These are phyloP conservation scores for Chloroceryle amazona DNA, from an alignment of 2,797 vertebrate genomes.

Conservation along the genomic window DNA sequence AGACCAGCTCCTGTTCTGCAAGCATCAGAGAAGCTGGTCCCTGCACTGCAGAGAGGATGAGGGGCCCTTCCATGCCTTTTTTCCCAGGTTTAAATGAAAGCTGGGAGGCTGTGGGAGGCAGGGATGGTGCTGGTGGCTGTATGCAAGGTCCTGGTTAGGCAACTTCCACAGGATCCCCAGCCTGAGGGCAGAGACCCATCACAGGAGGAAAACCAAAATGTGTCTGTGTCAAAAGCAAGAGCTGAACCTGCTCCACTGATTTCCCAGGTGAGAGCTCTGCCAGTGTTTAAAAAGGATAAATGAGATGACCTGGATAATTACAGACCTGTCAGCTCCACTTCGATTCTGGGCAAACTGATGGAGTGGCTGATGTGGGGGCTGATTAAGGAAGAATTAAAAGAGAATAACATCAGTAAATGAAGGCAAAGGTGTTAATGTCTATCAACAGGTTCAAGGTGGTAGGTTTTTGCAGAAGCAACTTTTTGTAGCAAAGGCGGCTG, in stretches of 20 bases:
- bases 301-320: constrained; percentile 63
- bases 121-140: not conserved
- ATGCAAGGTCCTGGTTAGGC: not conserved
- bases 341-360: not conserved
- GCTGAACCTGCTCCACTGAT: not conserved
- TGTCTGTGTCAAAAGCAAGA: not conserved
- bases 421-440: not conserved
- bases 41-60: not conserved
- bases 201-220: not conserved
- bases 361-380: constrained; percentile 37
- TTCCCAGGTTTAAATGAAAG: not conserved
- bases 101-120: not conserved
- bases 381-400: constrained; percentile 55
- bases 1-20: not conserved
- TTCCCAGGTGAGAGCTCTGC: constrained; percentile 51
- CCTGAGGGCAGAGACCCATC: not conserved
- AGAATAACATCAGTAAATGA: constrained; percentile 30
- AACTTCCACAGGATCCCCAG: not conserved
- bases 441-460: not conserved
- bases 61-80: not conserved
- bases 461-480: not conserved
- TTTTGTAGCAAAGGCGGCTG: not conserved
- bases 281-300: constrained; percentile 34
- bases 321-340: constrained; percentile 40
- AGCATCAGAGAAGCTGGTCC: not conserved